Evolutionary conservation across 2,113 vertebrate species (phyloP).

Genomic region (Gopherus flavomarginatus): DNA sequence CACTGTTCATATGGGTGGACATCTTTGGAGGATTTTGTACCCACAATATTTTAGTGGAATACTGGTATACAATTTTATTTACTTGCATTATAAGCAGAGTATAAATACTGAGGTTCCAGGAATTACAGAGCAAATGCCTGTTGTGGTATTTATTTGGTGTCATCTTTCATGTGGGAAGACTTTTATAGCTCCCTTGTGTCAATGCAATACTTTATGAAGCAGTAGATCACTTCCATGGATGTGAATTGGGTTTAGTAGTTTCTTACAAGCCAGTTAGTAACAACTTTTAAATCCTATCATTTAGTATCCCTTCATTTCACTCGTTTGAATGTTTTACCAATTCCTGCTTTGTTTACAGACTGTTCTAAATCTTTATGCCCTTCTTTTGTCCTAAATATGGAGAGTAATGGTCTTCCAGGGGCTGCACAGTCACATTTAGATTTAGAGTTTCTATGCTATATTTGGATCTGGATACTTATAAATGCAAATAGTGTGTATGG

Average conservation of each 20-base stretch:
- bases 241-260: conserved; percentile 41
- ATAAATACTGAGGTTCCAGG: not conserved
- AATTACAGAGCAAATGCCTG: not conserved
- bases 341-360: conserved; percentile 36
- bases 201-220: conserved; percentile 51
- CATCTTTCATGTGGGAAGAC: conserved; percentile 53
- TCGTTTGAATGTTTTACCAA: conserved; percentile 2
- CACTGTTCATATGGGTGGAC: not conserved
- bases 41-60: not conserved
- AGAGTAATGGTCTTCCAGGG: not conserved
- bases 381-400: not conserved
- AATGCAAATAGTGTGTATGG: not conserved
- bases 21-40: not conserved
- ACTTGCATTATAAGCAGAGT: conserved; percentile 2
- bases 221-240: conserved; percentile 59
- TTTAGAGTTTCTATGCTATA: not conserved
- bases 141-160: conserved; percentile 35
- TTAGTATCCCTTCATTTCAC: conserved; percentile 30
- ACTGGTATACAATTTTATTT: not conserved
- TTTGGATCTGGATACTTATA: not conserved
- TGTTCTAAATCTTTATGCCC: not conserved
- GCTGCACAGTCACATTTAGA: not conserved
- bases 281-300: conserved; percentile 20
- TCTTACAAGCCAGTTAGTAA: conserved; percentile 50
- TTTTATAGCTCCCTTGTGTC: conserved; percentile 47